Percentiles rank a stretch among this genome's conserved stretches.
phyloP scores from a whole-genome alignment of 2,797 vertebrate species.

The Syngnathus acus region DNA sequence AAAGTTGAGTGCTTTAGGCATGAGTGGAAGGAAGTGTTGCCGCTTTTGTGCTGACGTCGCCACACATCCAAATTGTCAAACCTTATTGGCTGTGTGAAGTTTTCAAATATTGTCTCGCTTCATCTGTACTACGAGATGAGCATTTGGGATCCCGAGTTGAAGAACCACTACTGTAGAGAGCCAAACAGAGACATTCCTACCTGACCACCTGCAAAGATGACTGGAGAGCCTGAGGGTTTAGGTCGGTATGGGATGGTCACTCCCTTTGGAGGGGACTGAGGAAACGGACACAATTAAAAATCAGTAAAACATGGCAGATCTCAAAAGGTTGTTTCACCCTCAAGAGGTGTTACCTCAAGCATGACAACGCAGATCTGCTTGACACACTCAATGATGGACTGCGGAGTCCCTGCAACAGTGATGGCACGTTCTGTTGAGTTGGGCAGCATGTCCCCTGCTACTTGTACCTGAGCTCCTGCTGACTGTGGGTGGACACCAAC shows the following conservation, averaged over 20 bases:
- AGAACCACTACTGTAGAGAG: not conserved
- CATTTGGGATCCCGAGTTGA: not conserved
- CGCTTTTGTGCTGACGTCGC: no score
- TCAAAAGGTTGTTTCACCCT: not conserved
- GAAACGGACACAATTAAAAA: constrained; percentile 1
- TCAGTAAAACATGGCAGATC: not conserved
- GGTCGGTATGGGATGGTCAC: constrained; percentile 94
- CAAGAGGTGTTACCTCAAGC: constrained; percentile 75
- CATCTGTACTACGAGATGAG: not conserved
- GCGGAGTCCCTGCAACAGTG: constrained; percentile 89
- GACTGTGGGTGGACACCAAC: constrained; percentile 62
- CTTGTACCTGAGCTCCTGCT: constrained; percentile 92
- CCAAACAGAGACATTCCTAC: constrained; percentile 50
- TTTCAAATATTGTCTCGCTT: not conserved
- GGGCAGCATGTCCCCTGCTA: constrained; percentile 93
- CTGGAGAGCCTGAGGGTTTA: constrained; percentile 92
- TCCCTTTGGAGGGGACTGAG: constrained; percentile 88
- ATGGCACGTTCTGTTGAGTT: constrained; percentile 94
- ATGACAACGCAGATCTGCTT: constrained; percentile 97
- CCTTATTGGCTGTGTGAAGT: no score
- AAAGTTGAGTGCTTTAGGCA: not conserved
- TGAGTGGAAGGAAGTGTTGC: no score
- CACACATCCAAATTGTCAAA: no score
- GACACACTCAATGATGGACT: constrained; percentile 94
- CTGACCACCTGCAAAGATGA: constrained; percentile 97